These are phyloP conservation scores for Ornithorhynchus anatinus DNA, from an alignment of 2,113 vertebrate species.

Conservation along the genomic window DNA sequence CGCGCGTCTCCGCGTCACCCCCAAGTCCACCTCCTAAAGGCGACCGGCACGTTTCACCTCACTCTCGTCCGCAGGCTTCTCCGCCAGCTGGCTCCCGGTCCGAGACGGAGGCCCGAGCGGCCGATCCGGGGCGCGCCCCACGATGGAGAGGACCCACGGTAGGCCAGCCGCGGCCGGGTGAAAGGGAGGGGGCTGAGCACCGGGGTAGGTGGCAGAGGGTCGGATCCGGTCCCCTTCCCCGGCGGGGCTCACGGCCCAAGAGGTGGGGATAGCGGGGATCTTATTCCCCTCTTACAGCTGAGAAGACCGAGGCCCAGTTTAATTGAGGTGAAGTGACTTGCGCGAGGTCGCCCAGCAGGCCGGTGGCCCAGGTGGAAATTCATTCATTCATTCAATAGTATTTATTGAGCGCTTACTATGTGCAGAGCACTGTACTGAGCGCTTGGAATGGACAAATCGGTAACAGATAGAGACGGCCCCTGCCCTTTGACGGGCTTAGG, in stretches of 20 bases:
- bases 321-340: neutral
- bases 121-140: neutral
- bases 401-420: neutral
- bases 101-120: slow-evolving; percentile 53
- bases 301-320: neutral
- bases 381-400: neutral
- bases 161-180: slow-evolving; percentile 38
- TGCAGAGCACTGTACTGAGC: neutral
- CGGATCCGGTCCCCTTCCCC: neutral
- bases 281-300: neutral
- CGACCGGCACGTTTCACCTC: neutral
- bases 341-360: neutral
- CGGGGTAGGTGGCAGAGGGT: neutral
- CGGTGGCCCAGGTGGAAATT: neutral
- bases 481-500: neutral
- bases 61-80: slow-evolving; percentile 21
- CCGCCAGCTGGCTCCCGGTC: neutral
- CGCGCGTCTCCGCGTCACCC: no score
- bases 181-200: neutral
- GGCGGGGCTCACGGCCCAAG: neutral
- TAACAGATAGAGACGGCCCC: neutral
- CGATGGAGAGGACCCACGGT: slow-evolving; percentile 94
- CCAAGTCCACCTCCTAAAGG: neutral
- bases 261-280: neutral
- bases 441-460: neutral